Conservation (phyloP, 2,113 vertebrate genomes). For the Python bivittatus region DNA sequence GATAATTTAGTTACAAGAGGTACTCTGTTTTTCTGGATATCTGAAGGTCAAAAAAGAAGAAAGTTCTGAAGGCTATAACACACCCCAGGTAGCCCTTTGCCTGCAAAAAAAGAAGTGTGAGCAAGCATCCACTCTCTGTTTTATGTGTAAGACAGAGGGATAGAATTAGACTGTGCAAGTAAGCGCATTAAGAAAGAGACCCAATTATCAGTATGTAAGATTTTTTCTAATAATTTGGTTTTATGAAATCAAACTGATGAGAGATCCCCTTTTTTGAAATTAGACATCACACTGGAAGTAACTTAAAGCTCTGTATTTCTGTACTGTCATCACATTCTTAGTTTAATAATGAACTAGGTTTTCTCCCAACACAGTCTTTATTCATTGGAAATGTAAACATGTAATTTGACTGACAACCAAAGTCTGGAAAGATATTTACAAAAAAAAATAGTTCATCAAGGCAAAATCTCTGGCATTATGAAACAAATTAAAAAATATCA, state of each 20-base stretch:
- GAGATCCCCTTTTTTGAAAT: not conserved
- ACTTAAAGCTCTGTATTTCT: not conserved
- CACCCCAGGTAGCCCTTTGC: constrained; percentile 1
- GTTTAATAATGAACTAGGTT: not conserved
- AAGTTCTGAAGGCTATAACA: constrained; percentile 50
- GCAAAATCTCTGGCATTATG: not conserved
- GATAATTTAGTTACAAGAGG: constrained; percentile 77
- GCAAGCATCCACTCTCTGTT: not conserved
- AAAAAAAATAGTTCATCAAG: not conserved
- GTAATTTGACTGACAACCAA: not conserved
- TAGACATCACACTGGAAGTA: not conserved
- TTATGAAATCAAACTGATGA: not conserved
- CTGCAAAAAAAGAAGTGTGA: not conserved
- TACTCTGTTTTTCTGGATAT: constrained; percentile 54
- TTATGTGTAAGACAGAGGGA: not conserved
- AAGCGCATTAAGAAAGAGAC: not conserved
- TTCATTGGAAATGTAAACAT: not conserved
- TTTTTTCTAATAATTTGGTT: not conserved
- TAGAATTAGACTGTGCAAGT: not conserved
- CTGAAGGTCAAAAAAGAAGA: constrained; percentile 75
- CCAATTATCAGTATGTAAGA: not conserved
- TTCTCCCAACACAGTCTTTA: not conserved
- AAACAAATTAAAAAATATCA: not conserved
- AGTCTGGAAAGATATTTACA: not conserved
- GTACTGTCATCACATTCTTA: not conserved